phyloP scores from a whole-genome alignment of 1,140 invertebrate genomes.

The Aphidius gifuensis region DNA sequence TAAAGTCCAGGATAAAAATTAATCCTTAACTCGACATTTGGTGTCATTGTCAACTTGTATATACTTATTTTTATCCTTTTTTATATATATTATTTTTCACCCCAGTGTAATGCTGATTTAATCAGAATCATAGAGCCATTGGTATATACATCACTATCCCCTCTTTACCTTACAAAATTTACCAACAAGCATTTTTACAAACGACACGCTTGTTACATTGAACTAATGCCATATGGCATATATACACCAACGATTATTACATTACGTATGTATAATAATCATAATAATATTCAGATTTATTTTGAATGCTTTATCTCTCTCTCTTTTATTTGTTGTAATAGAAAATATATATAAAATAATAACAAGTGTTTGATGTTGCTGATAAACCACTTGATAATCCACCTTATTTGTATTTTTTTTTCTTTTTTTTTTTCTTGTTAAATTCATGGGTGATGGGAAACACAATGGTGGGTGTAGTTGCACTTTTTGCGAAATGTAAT shows the following conservation, averaged over 20 bases:
- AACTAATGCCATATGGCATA: constrained; percentile 46
- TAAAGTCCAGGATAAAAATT: neutral
- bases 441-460: neutral
- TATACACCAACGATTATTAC: constrained; percentile 54
- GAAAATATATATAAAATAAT: too few species aligned
- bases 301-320: too few species aligned
- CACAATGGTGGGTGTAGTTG: constrained; percentile 36
- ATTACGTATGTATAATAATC: constrained; percentile 53
- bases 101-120: constrained; percentile 49
- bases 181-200: too few species aligned
- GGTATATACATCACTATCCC: constrained; percentile 10
- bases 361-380: too few species aligned
- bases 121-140: constrained; percentile 39
- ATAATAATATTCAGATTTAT: constrained; percentile 30
- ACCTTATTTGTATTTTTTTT: neutral
- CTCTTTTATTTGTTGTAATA: too few species aligned
- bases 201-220: constrained; percentile 27
- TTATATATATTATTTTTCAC: constrained; percentile 14
- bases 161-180: neutral
- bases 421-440: neutral
- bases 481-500: constrained; percentile 44
- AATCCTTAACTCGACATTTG: constrained; percentile 41
- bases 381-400: neutral
- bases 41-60: constrained; percentile 40
- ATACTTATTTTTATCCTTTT: constrained; percentile 9